Base-by-base conservation (phyloP, 2,888 invertebrate genomes). In the Doris montereyensis region DNA sequence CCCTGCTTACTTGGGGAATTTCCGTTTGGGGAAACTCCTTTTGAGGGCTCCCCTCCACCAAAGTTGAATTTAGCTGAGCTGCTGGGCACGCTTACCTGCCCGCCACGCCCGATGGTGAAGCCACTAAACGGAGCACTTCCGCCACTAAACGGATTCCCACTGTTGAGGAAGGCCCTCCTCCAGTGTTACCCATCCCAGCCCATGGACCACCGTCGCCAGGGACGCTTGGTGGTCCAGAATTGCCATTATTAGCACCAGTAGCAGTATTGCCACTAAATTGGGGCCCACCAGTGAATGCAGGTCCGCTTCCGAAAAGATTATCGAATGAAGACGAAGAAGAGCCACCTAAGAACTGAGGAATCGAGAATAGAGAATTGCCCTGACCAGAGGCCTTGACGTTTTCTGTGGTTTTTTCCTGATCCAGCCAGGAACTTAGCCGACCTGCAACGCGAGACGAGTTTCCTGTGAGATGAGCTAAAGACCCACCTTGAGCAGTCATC, bases 51-150 rank as follows among this genome's bases (percentile, higher is more conserved):
- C n/a, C n/a, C n/a, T n/a, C n/a, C n/a, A 8, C 71, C 71, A 21
- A 71, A 71, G 21, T 71, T 71, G 30, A 71, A 71, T 71, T 34
- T 34, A 8, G 71, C 71, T 4, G 10, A 24, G 21, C 71, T 71
- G 71, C 71, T 71, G 2, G 71, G 71, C 17, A 30, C 32, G 30
- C 71, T 71, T 4, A 71, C 30, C 35, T 71, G 71, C 10, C 71
- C 71, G 2, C 71, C 71, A 4, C 71, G 34, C 10, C 71, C 71
- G 5, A 71, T 32, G 10, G 35, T 34, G n/a, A 71, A n/a, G 34
- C 71, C 71, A 21, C 71, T 71, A 30, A 71, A 34, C 5, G 71
- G 71, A 13, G 71, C 71, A 2, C 71, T 21, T n/a, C 71, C 71
- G 2, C 35, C 35, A 4, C 34, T 71, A 30, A 71, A 71, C 4